Evolutionary conservation across 1,140 invertebrate species (phyloP).

Genomic region (Trinorchestia longiramus): DNA sequence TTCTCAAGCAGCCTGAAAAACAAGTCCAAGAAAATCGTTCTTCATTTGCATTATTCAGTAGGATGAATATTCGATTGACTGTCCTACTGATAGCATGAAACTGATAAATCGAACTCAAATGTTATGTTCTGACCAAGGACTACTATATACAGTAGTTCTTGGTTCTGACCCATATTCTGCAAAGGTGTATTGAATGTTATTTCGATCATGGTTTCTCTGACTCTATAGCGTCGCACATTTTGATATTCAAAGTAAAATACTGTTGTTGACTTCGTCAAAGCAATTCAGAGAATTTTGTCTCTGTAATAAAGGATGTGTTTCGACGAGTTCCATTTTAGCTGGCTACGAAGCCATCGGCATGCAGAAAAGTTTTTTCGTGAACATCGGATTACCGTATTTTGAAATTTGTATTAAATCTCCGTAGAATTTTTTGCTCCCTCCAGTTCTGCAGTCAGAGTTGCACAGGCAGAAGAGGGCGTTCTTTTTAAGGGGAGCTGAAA

Average conservation of each 20-base stretch:
- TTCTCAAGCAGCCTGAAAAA: background rate
- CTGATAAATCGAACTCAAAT: too few relatives aligned
- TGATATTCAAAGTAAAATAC: background rate
- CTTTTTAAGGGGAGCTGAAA: background rate
- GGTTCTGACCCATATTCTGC: background rate
- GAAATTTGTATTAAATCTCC: background rate
- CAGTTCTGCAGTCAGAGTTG: background rate
- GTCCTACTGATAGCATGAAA: background rate
- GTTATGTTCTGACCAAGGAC: background rate
- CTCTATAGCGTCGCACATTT: background rate
- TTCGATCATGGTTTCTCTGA: background rate
- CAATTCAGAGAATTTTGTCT: background rate
- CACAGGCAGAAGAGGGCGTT: conserved; percentile 1
- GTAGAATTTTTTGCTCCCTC: background rate
- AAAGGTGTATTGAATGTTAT: background rate
- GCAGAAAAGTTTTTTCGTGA: background rate
- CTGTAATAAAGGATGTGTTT: background rate
- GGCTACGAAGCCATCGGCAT: background rate
- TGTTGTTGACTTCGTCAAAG: background rate
- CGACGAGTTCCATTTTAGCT: background rate
- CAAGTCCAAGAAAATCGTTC: background rate
- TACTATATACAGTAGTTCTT: background rate
- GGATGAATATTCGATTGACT: background rate
- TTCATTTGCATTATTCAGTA: background rate
- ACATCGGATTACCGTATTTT: background rate